phyloP scores from a whole-genome alignment of 1,140 invertebrate species.

The Saccostrea echinata region DNA sequence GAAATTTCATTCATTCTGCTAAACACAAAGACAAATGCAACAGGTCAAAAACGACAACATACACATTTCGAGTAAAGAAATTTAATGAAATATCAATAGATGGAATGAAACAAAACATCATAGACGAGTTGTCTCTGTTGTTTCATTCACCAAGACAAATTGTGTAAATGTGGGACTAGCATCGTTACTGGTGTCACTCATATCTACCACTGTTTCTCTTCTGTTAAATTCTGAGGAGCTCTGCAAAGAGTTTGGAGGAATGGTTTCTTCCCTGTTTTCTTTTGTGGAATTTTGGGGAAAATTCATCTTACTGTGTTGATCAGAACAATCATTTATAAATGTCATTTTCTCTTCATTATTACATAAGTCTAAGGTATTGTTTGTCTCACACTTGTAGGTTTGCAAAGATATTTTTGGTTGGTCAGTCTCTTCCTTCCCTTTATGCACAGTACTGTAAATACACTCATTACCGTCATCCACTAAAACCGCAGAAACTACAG shows the following conservation, averaged over 20 bases:
- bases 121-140: too few species aligned
- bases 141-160: too few species aligned
- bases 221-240: too few species aligned
- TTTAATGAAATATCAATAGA: too few species aligned
- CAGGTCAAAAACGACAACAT: too few species aligned
- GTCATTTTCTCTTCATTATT: background rate
- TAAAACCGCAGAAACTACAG: background rate
- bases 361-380: background rate
- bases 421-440: background rate
- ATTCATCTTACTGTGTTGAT: background rate
- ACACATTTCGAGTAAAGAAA: too few species aligned
- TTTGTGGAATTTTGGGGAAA: background rate
- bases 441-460: background rate
- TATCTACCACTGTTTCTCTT: too few species aligned
- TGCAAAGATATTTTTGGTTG: background rate
- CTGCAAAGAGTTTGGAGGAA: background rate
- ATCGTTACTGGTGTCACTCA: too few species aligned
- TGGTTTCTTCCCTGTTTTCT: background rate
- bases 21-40: too few species aligned
- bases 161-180: too few species aligned
- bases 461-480: background rate
- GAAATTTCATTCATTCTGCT: too few species aligned
- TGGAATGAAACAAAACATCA: too few species aligned
- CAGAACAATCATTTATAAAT: background rate
- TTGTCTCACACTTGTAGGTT: background rate